phyloP scores from a whole-genome alignment of 2,888 invertebrate genomes.

The Hermodice carunculata region DNA sequence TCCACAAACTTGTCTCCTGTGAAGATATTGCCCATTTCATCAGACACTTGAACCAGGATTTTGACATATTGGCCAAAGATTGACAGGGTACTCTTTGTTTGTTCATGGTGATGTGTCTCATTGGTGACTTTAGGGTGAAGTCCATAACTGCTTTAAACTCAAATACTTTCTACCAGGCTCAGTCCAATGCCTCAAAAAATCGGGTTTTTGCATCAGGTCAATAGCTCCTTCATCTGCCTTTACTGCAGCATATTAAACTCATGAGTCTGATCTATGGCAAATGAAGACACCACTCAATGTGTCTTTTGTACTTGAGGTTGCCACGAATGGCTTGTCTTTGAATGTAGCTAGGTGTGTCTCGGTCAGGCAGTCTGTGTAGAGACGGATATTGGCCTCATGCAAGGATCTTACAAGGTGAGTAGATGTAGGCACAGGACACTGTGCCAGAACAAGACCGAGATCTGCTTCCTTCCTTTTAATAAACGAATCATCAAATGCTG shows the following conservation, averaged over 20 bases:
- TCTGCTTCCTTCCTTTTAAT: too few relatives aligned
- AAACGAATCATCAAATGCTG: too few relatives aligned
- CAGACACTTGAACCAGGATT: neutral
- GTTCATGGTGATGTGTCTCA: neutral
- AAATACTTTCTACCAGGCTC: neutral
- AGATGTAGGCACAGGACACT: too few relatives aligned
- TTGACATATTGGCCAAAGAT: neutral
- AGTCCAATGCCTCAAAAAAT: neutral
- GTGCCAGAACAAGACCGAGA: too few relatives aligned
- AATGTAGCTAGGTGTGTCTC: constrained; percentile 5
- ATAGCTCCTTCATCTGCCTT: constrained; percentile 14
- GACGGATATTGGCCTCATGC: too few relatives aligned
- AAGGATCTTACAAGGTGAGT: too few relatives aligned
- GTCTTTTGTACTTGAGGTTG: constrained; percentile 14
- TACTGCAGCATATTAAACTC: constrained; percentile 17
- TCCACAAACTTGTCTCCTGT: neutral
- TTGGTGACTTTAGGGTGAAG: too few relatives aligned
- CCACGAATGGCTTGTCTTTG: constrained; percentile 13
- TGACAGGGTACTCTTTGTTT: constrained; percentile 1
- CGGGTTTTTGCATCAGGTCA: neutral
- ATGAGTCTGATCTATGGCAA: constrained; percentile 17
- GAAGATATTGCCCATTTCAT: neutral
- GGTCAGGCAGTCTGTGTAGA: neutral
- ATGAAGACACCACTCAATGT: constrained; percentile 9
- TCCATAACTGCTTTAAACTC: constrained; percentile 7